phyloP scores from a whole-genome alignment of 1,140 invertebrate genomes.

The Lordiphosa stackelbergi region DNA sequence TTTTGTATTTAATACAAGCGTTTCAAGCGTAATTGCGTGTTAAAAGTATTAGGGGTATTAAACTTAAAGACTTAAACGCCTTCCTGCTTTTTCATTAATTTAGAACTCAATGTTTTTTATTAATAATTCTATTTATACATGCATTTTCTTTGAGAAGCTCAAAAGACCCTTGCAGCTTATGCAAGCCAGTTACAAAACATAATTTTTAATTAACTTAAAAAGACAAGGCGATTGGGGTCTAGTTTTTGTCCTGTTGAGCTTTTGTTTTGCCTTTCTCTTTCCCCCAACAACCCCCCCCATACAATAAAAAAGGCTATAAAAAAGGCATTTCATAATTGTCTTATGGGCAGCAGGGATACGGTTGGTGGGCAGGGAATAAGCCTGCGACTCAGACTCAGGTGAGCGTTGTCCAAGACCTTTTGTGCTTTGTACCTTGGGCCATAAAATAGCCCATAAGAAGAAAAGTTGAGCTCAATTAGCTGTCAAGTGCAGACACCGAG shows the following conservation, averaged over 20 bases:
- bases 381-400: constrained; percentile 29
- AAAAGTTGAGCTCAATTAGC: constrained; percentile 53
- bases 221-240: no score
- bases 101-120: no score
- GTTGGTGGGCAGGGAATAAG: neutral
- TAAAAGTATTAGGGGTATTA: no score
- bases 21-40: no score
- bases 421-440: constrained; percentile 37
- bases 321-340: constrained; percentile 69
- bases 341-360: constrained; percentile 26
- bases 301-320: constrained; percentile 69
- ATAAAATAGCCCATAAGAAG: constrained; percentile 59
- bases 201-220: no score
- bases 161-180: no score
- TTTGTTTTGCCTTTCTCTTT: constrained; percentile 9
- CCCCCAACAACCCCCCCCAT: neutral
- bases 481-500: constrained; percentile 50
- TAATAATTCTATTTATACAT: no score
- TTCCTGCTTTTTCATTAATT: no score
- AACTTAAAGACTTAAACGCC: no score
- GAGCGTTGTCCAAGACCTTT: constrained; percentile 34
- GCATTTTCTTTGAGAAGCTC: no score
- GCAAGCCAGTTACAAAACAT: no score
- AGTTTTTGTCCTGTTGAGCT: neutral
- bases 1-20: no score